Conservation (phyloP, 2,888 invertebrate genomes). For the Stenichneumon culpator region DNA sequence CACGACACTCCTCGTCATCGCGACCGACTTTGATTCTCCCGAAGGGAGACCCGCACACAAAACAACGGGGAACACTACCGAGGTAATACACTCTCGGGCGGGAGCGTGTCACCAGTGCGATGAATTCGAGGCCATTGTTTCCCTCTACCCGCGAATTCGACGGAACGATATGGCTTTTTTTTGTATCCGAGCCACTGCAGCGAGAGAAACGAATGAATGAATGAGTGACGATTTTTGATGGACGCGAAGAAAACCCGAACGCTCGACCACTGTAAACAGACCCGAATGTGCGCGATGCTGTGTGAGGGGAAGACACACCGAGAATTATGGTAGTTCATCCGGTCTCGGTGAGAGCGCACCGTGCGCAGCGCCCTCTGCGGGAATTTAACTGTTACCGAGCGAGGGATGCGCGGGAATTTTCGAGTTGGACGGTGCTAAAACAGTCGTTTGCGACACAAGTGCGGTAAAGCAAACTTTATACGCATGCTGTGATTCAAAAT, state of each 20-base stretch:
- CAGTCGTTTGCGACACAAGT: too few relatives aligned
- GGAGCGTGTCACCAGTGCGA: slow-evolving; percentile 44
- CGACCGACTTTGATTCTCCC: background rate
- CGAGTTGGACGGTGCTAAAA: too few relatives aligned
- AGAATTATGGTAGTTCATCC: slow-evolving; percentile 11
- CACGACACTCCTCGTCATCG: slow-evolving; percentile 51
- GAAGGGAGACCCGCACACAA: background rate
- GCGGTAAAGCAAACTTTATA: background rate
- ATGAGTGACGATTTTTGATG: slow-evolving; percentile 54
- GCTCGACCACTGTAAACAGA: slow-evolving; percentile 77
- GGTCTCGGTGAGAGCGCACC: background rate
- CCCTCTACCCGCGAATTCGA: background rate
- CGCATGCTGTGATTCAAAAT: too few relatives aligned
- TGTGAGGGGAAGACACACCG: slow-evolving; percentile 11
- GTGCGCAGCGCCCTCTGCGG: slow-evolving; percentile 14
- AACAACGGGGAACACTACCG: background rate
- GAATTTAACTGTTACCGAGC: slow-evolving; percentile 1
- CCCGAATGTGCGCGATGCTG: slow-evolving; percentile 36
- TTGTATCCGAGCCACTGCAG: background rate
- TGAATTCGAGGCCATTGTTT: slow-evolving; percentile 26
- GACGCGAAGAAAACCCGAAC: slow-evolving; percentile 67
- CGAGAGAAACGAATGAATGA: slow-evolving; percentile 17
- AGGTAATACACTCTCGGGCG: background rate
- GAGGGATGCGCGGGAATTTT: background rate
- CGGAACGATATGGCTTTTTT: background rate